Conservation (phyloP, 2,888 invertebrate species). For the Meghimatium bilineatum region DNA sequence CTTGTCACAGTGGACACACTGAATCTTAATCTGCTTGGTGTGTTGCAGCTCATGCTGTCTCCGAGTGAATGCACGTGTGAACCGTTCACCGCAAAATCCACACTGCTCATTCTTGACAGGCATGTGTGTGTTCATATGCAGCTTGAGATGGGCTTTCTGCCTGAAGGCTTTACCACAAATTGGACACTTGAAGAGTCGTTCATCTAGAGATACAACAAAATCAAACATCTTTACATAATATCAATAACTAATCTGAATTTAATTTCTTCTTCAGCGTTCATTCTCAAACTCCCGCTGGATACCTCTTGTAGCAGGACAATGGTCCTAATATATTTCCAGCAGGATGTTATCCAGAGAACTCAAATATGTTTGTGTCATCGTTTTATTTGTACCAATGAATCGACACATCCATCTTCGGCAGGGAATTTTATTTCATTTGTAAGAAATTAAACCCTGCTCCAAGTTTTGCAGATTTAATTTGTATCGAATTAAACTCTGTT, state of each 20-base stretch:
- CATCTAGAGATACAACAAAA: background rate
- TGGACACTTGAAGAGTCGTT: constrained; percentile 63
- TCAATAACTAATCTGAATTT: background rate
- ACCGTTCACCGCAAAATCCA: constrained; percentile 66
- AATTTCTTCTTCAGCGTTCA: too few relatives aligned
- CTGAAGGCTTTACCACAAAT: constrained; percentile 66
- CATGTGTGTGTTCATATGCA: constrained; percentile 68
- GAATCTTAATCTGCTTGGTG: constrained; percentile 64
- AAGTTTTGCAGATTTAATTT: too few relatives aligned
- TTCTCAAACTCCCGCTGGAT: too few relatives aligned
- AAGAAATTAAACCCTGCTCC: background rate
- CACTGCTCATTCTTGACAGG: constrained; percentile 67
- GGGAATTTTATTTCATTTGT: background rate
- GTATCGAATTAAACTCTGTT: too few relatives aligned
- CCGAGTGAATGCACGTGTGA: constrained; percentile 66
- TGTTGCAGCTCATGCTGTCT: constrained; percentile 69
- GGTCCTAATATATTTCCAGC: too few relatives aligned
- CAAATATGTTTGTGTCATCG: too few relatives aligned
- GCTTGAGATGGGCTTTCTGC: constrained; percentile 72
- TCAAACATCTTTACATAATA: too few relatives aligned
- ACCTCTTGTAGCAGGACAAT: too few relatives aligned
- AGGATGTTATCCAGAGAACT: too few relatives aligned
- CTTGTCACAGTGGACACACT: constrained; percentile 65
- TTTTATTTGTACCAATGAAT: too few relatives aligned
- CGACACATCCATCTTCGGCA: too few relatives aligned